Evolutionary conservation across 2,113 vertebrate genomes (phyloP).

Genomic region (Oceanites oceanicus): DNA sequence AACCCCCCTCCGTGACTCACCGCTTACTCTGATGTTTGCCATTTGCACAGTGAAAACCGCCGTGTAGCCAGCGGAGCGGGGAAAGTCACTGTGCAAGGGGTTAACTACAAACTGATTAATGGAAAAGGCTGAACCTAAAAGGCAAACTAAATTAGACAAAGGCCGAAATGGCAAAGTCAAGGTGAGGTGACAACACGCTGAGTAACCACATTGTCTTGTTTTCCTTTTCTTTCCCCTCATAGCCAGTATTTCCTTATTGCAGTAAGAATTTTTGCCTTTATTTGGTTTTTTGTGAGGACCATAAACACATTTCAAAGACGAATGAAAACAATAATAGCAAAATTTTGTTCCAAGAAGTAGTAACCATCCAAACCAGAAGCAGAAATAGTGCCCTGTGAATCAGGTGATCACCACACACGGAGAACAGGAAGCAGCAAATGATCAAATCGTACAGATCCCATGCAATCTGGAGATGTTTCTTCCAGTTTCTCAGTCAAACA

Average conservation of each 20-base stretch:
- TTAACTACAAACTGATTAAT: fast-evolving
- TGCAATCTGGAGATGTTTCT: not conserved
- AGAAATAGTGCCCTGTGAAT: not conserved
- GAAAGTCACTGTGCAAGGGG: not conserved
- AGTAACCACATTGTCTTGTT: not conserved
- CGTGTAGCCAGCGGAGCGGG: fast-evolving
- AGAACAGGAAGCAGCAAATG: not conserved
- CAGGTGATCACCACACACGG: fast-evolving
- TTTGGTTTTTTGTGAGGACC: not conserved
- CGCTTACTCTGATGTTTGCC: fast-evolving
- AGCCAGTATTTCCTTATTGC: not conserved
- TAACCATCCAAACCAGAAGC: not conserved
- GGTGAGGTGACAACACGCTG: not conserved
- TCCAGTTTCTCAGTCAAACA: not conserved
- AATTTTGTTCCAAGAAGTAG: not conserved
- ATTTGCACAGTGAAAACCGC: fast-evolving
- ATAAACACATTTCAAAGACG: not conserved
- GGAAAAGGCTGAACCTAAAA: not conserved
- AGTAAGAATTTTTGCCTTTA: not conserved
- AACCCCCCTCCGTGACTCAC: not conserved
- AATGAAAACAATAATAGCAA: not conserved
- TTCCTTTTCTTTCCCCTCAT: not conserved
- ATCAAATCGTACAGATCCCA: fast-evolving
- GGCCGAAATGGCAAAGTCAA: not conserved
- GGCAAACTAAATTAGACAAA: not conserved